Evolutionary conservation across 2,888 invertebrate genomes (phyloP), one percentile per base, ranked within the genome.

Genomic region (Pocota personata): DNA sequence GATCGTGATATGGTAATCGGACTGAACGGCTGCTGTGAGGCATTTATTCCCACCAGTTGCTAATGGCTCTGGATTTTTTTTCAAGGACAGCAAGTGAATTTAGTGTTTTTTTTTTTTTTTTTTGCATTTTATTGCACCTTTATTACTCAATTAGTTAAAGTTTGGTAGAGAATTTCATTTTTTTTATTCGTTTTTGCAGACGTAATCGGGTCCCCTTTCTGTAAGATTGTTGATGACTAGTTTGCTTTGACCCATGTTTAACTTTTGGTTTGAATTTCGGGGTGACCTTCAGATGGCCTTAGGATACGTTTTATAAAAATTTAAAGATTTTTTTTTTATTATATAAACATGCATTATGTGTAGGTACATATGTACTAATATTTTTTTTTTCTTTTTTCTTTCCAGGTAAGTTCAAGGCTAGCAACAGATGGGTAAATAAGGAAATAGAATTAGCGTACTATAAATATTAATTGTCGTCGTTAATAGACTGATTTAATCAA

Each of bases 21-120:
- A 46, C 21, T 37, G 62, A 52, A 73, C 60, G 60, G 52, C 37
- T 71, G 52, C 35, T 60, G 46, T n/a, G n/a, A n/a, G n/a, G 7
- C 46, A 35, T 52, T 62, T 43, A 16, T 72, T 57, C 62, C 60
- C 35, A 27, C 66, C 57, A 14, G 37, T 57, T 57, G 71, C 50
- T 66, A 72, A 77, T 82, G 67, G 40, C 66, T 46, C 30, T 62
- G 60, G 60, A 72, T 57, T 52, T 64, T 52, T 64, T 37, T 60
- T 75, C 83, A 84, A 84, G 83, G 83, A 75, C 69, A 84, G 69
- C 83, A 14, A 50, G 69, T 79, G 12, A 69, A 62, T 55, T 66
- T 52, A 14, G 21, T 30, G 10, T 16, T 19, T 40, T 27, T 32
- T 35, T 64, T 76, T 52, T 30, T 0, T 27, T 4, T 3, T n/a